These are phyloP conservation scores for Phyllotreta striolata DNA, from an alignment of 2,888 invertebrate genomes.

Conservation along the genomic window DNA sequence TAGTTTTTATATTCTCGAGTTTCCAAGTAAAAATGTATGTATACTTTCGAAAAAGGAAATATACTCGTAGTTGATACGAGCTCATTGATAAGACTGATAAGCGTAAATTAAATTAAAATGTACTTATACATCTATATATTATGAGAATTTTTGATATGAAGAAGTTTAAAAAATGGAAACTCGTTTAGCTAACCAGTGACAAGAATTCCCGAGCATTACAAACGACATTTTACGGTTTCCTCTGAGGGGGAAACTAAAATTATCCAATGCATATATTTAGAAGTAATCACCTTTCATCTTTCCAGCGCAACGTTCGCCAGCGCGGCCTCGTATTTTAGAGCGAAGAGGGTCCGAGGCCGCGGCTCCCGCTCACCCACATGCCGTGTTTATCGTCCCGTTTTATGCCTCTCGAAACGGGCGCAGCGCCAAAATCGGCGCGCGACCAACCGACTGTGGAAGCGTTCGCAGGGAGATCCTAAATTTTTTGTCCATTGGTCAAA, in stretches of 20 bases:
- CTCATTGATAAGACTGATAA: too few species aligned
- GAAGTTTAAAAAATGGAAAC: too few species aligned
- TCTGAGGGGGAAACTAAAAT: constrained; percentile 29
- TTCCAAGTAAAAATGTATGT: too few species aligned
- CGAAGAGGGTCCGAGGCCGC: constrained; percentile 41
- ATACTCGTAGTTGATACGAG: too few species aligned
- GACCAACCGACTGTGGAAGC: constrained; percentile 49
- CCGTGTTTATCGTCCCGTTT: constrained; percentile 50
- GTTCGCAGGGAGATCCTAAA: constrained; percentile 43
- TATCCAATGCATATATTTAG: constrained; percentile 35
- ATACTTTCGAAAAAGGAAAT: too few species aligned
- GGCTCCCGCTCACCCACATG: constrained; percentile 49
- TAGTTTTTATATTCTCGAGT: too few species aligned
- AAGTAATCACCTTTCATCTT: constrained; percentile 44
- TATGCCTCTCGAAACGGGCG: constrained; percentile 47
- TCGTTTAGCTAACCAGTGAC: constrained; percentile 10
- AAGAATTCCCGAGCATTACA: constrained; percentile 28
- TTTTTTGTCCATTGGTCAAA: too few species aligned
- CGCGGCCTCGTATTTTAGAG: constrained; percentile 27
- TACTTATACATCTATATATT: too few species aligned
- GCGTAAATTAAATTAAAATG: too few species aligned
- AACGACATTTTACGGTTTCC: constrained; percentile 27
- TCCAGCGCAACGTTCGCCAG: constrained; percentile 30
- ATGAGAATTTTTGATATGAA: too few species aligned
- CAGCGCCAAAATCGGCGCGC: constrained; percentile 52